Base-by-base conservation (phyloP, 2,888 invertebrate genomes). In the Melipona beecheii region DNA sequence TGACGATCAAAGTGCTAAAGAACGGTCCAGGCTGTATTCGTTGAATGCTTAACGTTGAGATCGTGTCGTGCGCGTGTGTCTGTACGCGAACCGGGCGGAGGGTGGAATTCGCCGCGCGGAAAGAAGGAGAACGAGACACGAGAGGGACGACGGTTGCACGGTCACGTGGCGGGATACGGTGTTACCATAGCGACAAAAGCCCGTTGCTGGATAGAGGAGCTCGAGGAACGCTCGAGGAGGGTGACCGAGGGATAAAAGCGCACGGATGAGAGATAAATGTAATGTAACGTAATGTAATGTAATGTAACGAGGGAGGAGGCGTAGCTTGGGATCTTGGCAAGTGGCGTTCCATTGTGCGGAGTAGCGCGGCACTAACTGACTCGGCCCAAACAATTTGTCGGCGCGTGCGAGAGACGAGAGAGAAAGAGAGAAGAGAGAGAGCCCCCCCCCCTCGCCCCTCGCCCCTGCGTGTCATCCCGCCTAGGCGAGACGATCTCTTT, bases 351-450 rank as follows among this genome's bases (percentile, higher is more conserved):
- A 94, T 94, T 94, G 94, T 92, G 93, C 92, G 89, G 52, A 17
- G 89, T 36, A 24, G 56, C 69, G 49, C 58, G 86, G 92, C 91
- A 92, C 93, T 93, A 94, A 93, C 93, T 92, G 93, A 93, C 93
- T 92, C 93, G 91, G 92, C 93, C 93, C 93, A 93, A 94, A 94
- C 94, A 94, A 94, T 94, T 94, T 94, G 94, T 94, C 93, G 91
- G 89, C 88, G 85, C 85, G 90, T 86, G 87, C 86, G 78, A 85
- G 86, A 85, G 85, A 24, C 15, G 4, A 50, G 50, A 50, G 50
- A 50, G 50, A 50, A 17, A 50, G 50, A 50, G 50, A 50, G 24
- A 15, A 58, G 81, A 84, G n/a, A n/a, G n/a, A n/a, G n/a, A n/a
- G 78, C 70, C 81, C 72, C 76, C 87, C 90, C 5, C 36, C 36